Evolutionary conservation across 2,888 invertebrate species (phyloP), one percentile per base, ranked within the genome.

Genomic region (Hyppa rectilinea): DNA sequence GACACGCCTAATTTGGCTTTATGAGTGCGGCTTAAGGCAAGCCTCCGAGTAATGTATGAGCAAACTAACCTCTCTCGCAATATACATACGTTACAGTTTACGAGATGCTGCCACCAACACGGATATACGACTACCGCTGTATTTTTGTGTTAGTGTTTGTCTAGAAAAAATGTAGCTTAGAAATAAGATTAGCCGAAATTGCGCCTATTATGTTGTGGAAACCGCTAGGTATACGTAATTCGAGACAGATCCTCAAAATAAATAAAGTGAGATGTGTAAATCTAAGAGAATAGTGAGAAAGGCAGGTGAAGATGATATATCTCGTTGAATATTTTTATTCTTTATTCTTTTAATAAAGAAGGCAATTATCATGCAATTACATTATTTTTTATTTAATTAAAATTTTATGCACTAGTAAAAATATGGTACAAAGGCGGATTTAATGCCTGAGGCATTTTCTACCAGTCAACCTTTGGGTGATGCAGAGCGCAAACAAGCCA

Each of bases 1-100:
- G 89, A 90, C 88, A 87, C 85, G 90, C 89, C 93, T 93, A 93
- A 93, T 93, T 93, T 92, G 92, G 92, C 90, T 93, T 93, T 93
- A 93, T 90, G 92, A 90, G 91, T 85, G 86, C 85, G 89, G 89
- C 91, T 86, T 75, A 82, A 78, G 92, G 88, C 87, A 80, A 81
- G 85, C 85, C 87, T 82, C 73, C 81, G 82, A 84, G 85, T 87
- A 87, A 90, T 87, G 87, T 89, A 91, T 84, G 92, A 85, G 89
- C 82, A 86, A 87, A 88, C 89, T 88, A 89, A 89, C 89, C 88
- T 88, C 83, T 85, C 85, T 67, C 65, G 69, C 85, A 84, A 86
- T 85, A 85, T 85, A 85, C 84, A 82, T 88, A 85, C 79, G 81
- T 85, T 86, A 83, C 84, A 79, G 82, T 86, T 83, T 85, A 88